These are phyloP conservation scores for Hydropotes inermis DNA, from an alignment of 2,113 vertebrate genomes.

Conservation along the genomic window DNA sequence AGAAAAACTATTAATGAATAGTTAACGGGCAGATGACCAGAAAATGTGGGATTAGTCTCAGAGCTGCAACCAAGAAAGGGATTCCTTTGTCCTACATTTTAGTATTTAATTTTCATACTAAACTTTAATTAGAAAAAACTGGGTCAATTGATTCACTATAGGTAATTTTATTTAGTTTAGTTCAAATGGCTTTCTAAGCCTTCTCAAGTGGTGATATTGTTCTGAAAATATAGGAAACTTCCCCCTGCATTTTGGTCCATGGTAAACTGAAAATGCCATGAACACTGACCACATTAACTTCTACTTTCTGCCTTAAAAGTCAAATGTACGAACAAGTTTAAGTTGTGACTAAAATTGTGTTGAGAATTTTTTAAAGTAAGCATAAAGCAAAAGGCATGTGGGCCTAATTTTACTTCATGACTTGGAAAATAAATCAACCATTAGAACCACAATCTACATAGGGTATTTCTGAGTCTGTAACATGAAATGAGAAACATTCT, in stretches of 20 bases:
- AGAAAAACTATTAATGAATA: neutral
- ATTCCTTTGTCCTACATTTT: neutral
- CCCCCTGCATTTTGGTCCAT: neutral
- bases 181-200: neutral
- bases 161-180: neutral
- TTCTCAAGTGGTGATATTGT: neutral
- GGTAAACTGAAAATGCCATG: neutral
- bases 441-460: neutral
- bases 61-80: neutral
- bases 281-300: neutral
- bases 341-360: neutral
- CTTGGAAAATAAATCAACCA: neutral
- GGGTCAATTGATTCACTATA: neutral
- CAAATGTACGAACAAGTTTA: neutral
- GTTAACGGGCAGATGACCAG: neutral
- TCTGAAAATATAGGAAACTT: neutral
- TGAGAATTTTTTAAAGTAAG: neutral
- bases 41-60: neutral
- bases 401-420: neutral
- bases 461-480: neutral
- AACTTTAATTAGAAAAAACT: neutral
- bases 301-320: neutral
- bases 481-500: neutral
- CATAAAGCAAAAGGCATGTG: neutral
- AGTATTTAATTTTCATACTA: conserved; percentile 23